These are phyloP conservation scores for Noctuana brunneofusca DNA, from an alignment of 2,888 invertebrate species.

Conservation along the genomic window DNA sequence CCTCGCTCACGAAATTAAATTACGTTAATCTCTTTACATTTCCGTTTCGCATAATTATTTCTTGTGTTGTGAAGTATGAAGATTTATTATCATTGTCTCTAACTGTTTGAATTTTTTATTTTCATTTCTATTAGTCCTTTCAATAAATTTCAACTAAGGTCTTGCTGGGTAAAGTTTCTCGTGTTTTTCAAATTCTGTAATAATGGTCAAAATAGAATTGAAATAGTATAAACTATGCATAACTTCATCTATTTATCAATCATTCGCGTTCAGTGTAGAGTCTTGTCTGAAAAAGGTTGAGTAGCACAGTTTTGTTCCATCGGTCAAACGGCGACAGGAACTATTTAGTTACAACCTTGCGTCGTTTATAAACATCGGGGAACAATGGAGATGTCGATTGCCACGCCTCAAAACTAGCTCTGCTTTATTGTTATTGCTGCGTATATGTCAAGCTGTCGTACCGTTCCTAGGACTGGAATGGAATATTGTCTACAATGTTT, in stretches of 20 bases:
- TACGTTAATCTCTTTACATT: constrained; percentile 63
- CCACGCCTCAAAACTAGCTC: constrained; percentile 45
- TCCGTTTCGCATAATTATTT: constrained; percentile 58
- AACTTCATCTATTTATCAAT: background rate
- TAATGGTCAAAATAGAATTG: no score
- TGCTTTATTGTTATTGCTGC: constrained; percentile 49
- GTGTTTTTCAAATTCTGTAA: no score
- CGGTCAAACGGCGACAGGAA: constrained; percentile 54
- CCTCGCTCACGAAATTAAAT: constrained; percentile 63
- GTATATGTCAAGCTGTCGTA: constrained; percentile 45
- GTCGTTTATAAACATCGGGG: constrained; percentile 42
- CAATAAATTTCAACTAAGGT: no score
- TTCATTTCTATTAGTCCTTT: no score
- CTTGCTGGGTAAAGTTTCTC: background rate
- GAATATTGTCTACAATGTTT: constrained; percentile 47
- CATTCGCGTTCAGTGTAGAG: background rate
- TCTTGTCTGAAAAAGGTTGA: background rate
- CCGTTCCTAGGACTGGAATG: constrained; percentile 44
- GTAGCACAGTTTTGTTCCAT: constrained; percentile 55
- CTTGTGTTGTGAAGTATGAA: background rate
- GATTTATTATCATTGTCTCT: constrained; percentile 17
- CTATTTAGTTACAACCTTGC: constrained; percentile 67
- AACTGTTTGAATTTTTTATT: no score
- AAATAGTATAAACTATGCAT: background rate
- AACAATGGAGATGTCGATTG: constrained; percentile 57